Base-by-base conservation (phyloP, 2,113 vertebrate genomes). In the Apeltes quadracus region DNA sequence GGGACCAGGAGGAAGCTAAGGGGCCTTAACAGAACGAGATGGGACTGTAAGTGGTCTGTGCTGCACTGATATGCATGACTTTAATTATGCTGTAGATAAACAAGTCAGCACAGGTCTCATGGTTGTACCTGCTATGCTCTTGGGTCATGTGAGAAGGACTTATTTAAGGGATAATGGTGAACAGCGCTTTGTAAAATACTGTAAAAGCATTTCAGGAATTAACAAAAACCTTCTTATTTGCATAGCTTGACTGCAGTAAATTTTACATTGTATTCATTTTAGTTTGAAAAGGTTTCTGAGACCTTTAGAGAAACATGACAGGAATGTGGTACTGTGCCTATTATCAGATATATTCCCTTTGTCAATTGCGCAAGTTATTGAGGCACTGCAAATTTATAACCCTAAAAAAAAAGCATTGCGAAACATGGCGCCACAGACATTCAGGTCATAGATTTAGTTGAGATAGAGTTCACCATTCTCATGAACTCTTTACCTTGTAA, bases 401-500 rank as follows among this genome's bases (percentile, higher is more conserved):
- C 16, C 72, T 58, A 76, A 16, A 72, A 89, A 84, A 84, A 70
- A 87, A 80, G 84, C 64, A 63, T 91, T 85, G 81, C 78, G 50
- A 90, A 92, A 91, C 79, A 23, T 34, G 82, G 71, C 74, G 61
- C 86, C 84, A 74, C 81, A 62, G 64, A 82, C 72, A 81, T 83
- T 84, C 72, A 72, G 57, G 89, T 86, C 78, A 76, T 93, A 90
- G 89, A 93, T 92, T 81, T 78, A 71, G 82, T 25, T 70, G 44
- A 77, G 89, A 83, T 55, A 86, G 85, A 87, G 82, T 80, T 86
- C 87, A 72, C 34, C 73, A 76, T 85, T 89, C 86, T 90, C 87
- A 85, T 87, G 90, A 92, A 91, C 90, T 91, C 76, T 90, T 92
- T 90, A 84, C 88, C 81, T 86, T 76, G 77, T 58, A 85, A 78